Percentiles rank a stretch among this genome's conserved stretches.
These are phyloP conservation scores for Cariama cristata DNA, from an alignment of 2,113 vertebrate genomes.

Conservation along the genomic window DNA sequence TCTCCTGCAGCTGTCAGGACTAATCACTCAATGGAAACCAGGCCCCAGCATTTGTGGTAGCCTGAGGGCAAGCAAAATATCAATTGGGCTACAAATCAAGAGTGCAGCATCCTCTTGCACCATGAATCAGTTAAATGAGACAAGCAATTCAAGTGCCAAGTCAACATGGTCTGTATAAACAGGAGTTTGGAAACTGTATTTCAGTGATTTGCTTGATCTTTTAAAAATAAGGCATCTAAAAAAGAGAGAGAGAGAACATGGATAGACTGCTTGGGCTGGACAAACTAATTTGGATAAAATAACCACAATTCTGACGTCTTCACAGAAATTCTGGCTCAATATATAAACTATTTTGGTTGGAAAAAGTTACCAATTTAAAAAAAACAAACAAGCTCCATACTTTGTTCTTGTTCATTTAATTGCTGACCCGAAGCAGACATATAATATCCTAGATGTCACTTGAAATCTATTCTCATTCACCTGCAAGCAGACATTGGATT, in stretches of 20 bases:
- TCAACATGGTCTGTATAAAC: slow-evolving; percentile 24
- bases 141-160: slow-evolving; percentile 37
- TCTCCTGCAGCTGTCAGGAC: slow-evolving; percentile 48
- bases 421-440: neutral
- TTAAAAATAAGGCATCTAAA: neutral
- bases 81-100: slow-evolving; percentile 48
- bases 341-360: neutral
- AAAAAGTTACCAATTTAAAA: neutral
- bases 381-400: neutral
- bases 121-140: slow-evolving; percentile 55
- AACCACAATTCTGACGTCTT: neutral
- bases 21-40: slow-evolving; percentile 41
- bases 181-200: neutral
- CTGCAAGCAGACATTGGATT: neutral
- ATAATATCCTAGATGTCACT: neutral
- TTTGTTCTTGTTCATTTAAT: neutral
- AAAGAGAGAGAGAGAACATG: neutral
- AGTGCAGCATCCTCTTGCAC: slow-evolving; percentile 38
- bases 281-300: neutral
- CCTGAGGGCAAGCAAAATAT: slow-evolving; percentile 52
- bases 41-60: slow-evolving; percentile 34
- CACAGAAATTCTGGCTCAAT: neutral
- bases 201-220: neutral
- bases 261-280: neutral
- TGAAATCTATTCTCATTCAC: neutral